Evolutionary conservation across 2,113 vertebrate species (phyloP), one percentile per base, ranked within the genome.

Genomic region (Pipra filicauda): DNA sequence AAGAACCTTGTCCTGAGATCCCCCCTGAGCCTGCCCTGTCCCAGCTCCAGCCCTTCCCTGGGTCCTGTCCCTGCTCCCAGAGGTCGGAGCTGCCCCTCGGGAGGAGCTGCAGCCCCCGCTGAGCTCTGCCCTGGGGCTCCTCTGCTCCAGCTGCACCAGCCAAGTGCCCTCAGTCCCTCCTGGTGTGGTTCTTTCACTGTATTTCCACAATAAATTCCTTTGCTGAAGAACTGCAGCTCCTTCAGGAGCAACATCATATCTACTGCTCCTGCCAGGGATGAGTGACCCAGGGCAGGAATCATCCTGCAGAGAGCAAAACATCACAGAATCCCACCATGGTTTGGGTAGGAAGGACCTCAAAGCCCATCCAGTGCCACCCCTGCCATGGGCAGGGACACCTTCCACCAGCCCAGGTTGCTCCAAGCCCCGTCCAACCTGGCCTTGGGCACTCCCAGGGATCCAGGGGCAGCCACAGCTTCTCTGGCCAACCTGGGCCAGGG

Each of bases 11-110:
- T 19, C 30, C 66, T 61, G 37, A 28, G 39, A 12, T 35, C 20
- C 67, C 0, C 0, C 44, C 80, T 15, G 2, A 14, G 1, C 35
- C 57, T 31, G 24, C 35, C 23, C 71, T 75, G 71, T n/a, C 6
- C 1, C 82, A 57, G 61, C 59, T 15, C 9, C 70, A 74, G 81
- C 13, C 2, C 0, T 48, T 37, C 33, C 48, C 48, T 72, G 39
- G 48, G 1, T 30, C 7, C 67, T 72, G 57, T 26, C 26, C 80
- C 69, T 35, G 55, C 21, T 52, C 66, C 27, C 78, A 31, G 54
- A 55, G 54, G 31, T 55, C 12, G 54, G 54, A 55, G 54, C 49
- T 51, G 49, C 49, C 49, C 52, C 52, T 54, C 16, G 28, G 52
- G 52, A 52, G 51, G 27, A 52, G 51, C 55, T 57, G 55, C 55